Base-by-base conservation (phyloP, 2,888 invertebrate species). In the Chloroclystis v-ata region DNA sequence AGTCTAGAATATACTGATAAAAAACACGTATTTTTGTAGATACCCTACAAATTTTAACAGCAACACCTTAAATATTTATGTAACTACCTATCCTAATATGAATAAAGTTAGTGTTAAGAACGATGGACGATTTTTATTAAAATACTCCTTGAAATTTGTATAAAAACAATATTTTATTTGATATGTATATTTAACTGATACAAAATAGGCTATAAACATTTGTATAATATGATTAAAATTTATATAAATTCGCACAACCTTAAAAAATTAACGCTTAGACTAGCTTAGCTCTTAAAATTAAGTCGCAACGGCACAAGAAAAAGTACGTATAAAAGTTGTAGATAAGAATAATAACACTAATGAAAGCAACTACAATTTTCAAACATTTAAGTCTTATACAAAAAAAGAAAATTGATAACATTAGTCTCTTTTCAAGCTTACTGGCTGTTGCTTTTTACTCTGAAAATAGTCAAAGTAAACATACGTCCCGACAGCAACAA, bases 391-490 rank as follows among this genome's bases (percentile, higher is more conserved):
- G n/a, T n/a, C n/a, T n/a, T n/a, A n/a, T n/a, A n/a, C n/a, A n/a
- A n/a, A n/a, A n/a, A n/a, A n/a, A n/a, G n/a, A n/a, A n/a, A n/a
- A 2, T 9, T 30, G 3, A n/a, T 10, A 5, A 12, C 11, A 32
- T 64, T 60, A 45, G 8, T 46, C 45, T 40, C 37, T 52, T 61
- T 77, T 83, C 24, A 65, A 59, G 57, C 59, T 75, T 2, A 86
- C 78, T 11, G 83, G 73, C 28, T 59, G 69, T 53, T 86, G 84
- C 46, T 63, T 67, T 39, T 61, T 72, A 26, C 54, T 57, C 33
- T 57, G 51, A 53, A 86, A 86, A 52, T 69, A 83, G 54, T 86
- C 79, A 46, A 87, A 87, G 64, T 85, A 87, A 1, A 84, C 69
- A 64, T 68, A 82, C 24, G 86, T 85, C 10, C 87, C 87, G 1